Percentiles rank a stretch among this genome's conserved stretches.
Evolutionary conservation across 2,888 invertebrate genomes (phyloP).

Genomic region (Plemyria rubiginata): DNA sequence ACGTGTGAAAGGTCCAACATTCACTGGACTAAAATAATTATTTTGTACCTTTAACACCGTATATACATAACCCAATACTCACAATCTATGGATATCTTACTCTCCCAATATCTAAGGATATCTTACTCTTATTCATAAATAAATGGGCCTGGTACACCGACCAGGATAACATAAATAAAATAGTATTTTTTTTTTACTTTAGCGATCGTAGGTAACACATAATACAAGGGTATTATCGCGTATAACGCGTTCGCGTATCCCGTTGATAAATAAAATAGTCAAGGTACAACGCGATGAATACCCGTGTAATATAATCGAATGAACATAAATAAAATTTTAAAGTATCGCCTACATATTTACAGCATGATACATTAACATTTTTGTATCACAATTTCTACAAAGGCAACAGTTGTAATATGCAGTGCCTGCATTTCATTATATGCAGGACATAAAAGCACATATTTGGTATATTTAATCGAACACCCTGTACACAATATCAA

Average conservation of each 20-base stretch:
- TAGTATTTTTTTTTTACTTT: too few relatives aligned
- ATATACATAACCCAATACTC: slow-evolving; percentile 13
- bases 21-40: slow-evolving; percentile 25
- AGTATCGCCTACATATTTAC: slow-evolving; percentile 17
- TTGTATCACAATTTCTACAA: slow-evolving; percentile 58
- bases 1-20: slow-evolving; percentile 16
- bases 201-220: too few relatives aligned
- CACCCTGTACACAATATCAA: slow-evolving; percentile 83
- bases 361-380: slow-evolving; percentile 23
- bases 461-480: slow-evolving; percentile 80
- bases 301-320: too few relatives aligned
- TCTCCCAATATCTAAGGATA: neutral
- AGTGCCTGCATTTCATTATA: slow-evolving; percentile 43
- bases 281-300: too few relatives aligned
- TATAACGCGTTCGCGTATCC: too few relatives aligned
- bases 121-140: slow-evolving; percentile 23
- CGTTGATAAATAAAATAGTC: too few relatives aligned
- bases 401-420: slow-evolving; percentile 77
- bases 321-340: slow-evolving; percentile 12
- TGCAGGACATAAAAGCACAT: slow-evolving; percentile 79
- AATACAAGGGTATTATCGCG: too few relatives aligned
- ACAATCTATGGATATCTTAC: neutral
- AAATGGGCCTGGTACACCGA: slow-evolving; percentile 16
- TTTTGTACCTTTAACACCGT: slow-evolving; percentile 27
- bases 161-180: slow-evolving; percentile 14